Evolutionary conservation across 2,113 vertebrate species (phyloP).

Genomic region (Antechinus stuartii): DNA sequence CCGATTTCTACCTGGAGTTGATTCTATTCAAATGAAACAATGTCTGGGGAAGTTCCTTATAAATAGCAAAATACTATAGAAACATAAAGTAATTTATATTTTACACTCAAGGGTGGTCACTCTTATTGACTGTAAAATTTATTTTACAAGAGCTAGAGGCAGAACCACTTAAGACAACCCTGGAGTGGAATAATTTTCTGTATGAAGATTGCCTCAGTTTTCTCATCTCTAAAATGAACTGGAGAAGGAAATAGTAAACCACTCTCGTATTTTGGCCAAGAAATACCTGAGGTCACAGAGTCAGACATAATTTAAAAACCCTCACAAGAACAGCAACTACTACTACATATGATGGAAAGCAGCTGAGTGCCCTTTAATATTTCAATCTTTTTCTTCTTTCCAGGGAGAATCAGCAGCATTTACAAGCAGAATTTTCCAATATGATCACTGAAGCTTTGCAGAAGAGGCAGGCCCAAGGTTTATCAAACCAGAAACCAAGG

Average conservation of each 20-base stretch:
- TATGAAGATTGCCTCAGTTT: slow-evolving; percentile 6
- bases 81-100: background rate
- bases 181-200: background rate
- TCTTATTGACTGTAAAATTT: background rate
- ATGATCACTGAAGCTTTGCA: slow-evolving; percentile 91
- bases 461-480: slow-evolving; percentile 83
- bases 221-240: background rate
- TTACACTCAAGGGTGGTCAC: background rate
- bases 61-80: background rate
- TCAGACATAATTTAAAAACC: background rate
- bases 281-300: background rate
- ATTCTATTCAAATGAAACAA: background rate
- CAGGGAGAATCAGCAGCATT: slow-evolving; percentile 96
- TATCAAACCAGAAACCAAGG: slow-evolving; percentile 78
- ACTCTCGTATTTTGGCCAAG: background rate
- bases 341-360: background rate
- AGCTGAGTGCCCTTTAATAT: background rate
- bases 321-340: background rate
- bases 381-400: slow-evolving; percentile 46
- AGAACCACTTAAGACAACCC: background rate
- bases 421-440: slow-evolving; percentile 93
- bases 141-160: background rate
- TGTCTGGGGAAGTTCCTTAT: background rate
- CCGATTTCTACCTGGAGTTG: background rate
- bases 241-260: background rate